phyloP scores from a whole-genome alignment of 2,797 vertebrate species.

The Amphiprion clarkii region DNA sequence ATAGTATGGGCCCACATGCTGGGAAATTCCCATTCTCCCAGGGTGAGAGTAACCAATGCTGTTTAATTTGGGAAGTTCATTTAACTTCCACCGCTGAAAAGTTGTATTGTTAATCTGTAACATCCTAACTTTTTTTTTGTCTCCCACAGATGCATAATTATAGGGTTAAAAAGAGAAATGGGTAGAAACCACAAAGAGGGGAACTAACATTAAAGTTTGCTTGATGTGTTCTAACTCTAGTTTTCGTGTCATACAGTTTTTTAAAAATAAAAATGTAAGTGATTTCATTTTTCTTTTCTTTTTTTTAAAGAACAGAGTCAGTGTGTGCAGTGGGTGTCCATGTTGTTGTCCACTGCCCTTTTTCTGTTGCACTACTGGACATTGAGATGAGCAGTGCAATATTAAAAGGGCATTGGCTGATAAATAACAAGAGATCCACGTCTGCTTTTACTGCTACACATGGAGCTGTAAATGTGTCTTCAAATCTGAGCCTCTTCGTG shows the following conservation, averaged over 20 bases:
- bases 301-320: conserved; percentile 19
- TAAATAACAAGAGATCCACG: conserved; percentile 83
- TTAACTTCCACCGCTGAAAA: conserved; percentile 57
- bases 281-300: not conserved
- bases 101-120: conserved; percentile 44
- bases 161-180: not conserved
- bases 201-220: conserved; percentile 2
- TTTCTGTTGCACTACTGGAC: conserved; percentile 99
- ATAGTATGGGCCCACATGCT: conserved; percentile 81
- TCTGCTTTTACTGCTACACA: conserved; percentile 72
- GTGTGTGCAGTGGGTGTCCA: conserved; percentile 71
- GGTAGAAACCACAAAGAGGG: not conserved
- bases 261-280: not conserved
- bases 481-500: not conserved
- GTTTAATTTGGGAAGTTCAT: conserved; percentile 75
- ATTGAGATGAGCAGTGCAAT: conserved; percentile 99
- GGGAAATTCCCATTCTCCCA: conserved; percentile 82
- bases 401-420: conserved; percentile 99
- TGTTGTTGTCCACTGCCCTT: conserved; percentile 97
- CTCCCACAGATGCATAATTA: conserved; percentile 11
- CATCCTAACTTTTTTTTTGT: conserved; percentile 29
- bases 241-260: not conserved
- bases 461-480: conserved; percentile 11
- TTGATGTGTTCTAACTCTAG: too few relatives aligned
- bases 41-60: conserved; percentile 71